Base-by-base conservation (phyloP, 2,113 vertebrate genomes). In the Misgurnus anguillicaudatus region DNA sequence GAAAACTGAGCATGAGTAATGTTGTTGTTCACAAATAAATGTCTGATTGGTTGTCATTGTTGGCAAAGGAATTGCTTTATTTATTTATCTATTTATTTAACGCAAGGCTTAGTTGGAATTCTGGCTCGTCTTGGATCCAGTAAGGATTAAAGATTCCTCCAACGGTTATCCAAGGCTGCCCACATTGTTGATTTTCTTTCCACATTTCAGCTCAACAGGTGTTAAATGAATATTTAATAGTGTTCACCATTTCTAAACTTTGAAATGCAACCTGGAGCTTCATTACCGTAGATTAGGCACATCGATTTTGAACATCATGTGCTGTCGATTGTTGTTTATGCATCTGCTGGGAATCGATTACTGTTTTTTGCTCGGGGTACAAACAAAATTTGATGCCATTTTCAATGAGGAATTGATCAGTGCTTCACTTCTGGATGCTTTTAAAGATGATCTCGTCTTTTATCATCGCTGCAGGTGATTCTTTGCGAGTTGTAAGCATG, bases 401-500 rank as follows among this genome's bases (percentile, higher is more conserved):
- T 57, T 8, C n/a, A 72, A 8, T 9, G n/a, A 42, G 53, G 53
- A 41, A 72, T 58, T 58, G n/a, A 58, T 60, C 38, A 24, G 70
- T 9, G 24, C 53, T 60, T 72, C 38, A 42, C 42, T 58, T 58
- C 6, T 0, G 38, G 10, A 72, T 72, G 6, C 53, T 74, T 74
- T 24, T 21, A 31, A 73, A 14, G 70, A 73, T 21, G n/a, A 71
- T 39, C 38, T 60, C 70, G n/a, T 36, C 19, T 74, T 74, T 74
- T 36, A 74, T 47, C 47, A 62, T 17, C 21, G 39, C 71, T 45
- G 21, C 19, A 62, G 57, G 71, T 48, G 41, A 62, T 62, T 47
- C 41, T 41, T 47, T 74, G 6, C 45, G 48, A 58, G 45, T 16
- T 77, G 19, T 66, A 38, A 14, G 17, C 64, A 38, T 51, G 45